Base-by-base conservation (phyloP, 2,888 invertebrate genomes). In the Acronicta alni region DNA sequence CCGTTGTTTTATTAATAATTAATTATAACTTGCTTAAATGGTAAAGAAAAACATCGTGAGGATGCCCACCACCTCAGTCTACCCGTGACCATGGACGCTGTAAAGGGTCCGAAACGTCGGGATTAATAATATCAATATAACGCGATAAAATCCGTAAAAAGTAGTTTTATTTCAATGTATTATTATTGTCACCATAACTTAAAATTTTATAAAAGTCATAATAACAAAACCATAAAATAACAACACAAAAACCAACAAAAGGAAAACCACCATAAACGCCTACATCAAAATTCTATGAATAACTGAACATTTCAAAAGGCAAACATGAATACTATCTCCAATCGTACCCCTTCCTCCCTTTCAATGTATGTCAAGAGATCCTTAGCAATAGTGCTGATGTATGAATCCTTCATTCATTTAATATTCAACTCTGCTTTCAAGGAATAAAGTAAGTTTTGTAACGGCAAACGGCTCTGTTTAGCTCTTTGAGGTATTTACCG, bases 281-380 rank as follows among this genome's bases (percentile, higher is more conserved):
- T 60, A 78, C 80, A 84, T 85, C 82, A 81, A 75, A 80, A 82
- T 83, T 88, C 87, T 77, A 90, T 90, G 90, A 90, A 90, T 90
- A 90, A 88, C 84, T 88, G 89, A 89, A 88, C 83, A 86, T 72
- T 79, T 83, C 83, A 84, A 86, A 87, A 79, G 85, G 82, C 80
- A 73, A 77, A 82, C 79, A 56, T 80, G 80, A 84, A 83, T 82
- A 80, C 84, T 89, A 90, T 90, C 89, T 86, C 52, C 67, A 81
- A 89, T 88, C 87, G 77, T 82, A 81, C 77, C 77, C 77, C 75
- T 81, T 81, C 73, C 77, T 73, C 63, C 71, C 70, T 75, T 75
- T 72, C 71, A 68, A 76, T 71, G 59, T 77, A 59, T 75, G 78
- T 76, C 75, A 75, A 82, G 77, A 75, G 75, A 68, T 72, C 58